These are phyloP conservation scores for fruit fly (Drosophila melanogaster) DNA, from an alignment of 1,140 invertebrate genomes.

Conservation along the genomic window DNA sequence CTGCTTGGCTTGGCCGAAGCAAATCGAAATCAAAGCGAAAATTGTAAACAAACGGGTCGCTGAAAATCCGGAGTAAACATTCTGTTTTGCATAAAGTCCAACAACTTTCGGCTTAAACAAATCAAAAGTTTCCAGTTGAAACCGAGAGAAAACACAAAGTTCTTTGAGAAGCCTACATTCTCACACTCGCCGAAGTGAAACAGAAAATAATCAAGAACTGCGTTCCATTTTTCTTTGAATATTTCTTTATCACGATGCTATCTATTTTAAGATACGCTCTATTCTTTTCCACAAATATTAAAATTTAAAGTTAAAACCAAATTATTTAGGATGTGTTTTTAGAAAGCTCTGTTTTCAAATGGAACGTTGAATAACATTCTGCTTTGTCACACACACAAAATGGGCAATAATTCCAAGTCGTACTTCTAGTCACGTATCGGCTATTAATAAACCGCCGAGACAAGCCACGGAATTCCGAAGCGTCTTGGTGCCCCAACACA, in stretches of 20 bases:
- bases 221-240: no score
- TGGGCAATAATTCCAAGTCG: constrained; percentile 32
- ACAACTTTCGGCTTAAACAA: constrained; percentile 61
- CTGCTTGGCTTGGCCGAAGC: constrained; percentile 66
- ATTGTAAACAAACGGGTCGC: constrained; percentile 62
- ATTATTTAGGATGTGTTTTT: background rate
- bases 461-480: constrained; percentile 40
- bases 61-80: constrained; percentile 6
- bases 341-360: background rate
- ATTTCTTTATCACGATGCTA: no score
- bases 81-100: constrained; percentile 61
- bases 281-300: background rate
- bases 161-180: background rate
- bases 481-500: constrained; percentile 5
- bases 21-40: constrained; percentile 67
- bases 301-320: background rate
- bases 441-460: constrained; percentile 44
- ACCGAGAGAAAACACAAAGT: background rate
- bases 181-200: no score
- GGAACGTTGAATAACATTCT: constrained; percentile 35
- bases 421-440: constrained; percentile 42
- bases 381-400: constrained; percentile 40
- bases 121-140: constrained; percentile 47
- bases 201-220: no score
- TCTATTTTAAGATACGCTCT: no score